Evolutionary conservation across 2,888 invertebrate species (phyloP), one percentile per base, ranked within the genome.

Genomic region (Drosophila borborema): DNA sequence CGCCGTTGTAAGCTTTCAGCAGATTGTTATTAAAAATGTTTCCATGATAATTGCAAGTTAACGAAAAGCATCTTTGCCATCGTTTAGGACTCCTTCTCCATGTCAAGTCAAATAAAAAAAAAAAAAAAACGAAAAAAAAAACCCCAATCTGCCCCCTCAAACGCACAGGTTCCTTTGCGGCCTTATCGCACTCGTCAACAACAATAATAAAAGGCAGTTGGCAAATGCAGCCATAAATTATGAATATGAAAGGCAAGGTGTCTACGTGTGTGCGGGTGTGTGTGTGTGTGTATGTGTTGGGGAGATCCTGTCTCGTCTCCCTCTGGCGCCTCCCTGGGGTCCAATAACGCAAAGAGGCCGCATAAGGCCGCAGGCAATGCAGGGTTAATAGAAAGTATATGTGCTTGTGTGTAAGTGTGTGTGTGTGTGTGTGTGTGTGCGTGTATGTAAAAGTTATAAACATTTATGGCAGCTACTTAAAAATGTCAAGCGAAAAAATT

Each of bases 381-480:
- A 60, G 70, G 82, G 86, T 85, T 89, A 89, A 89, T 87, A 89
- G 88, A 80, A 85, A 75, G 55, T 55, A 20, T 41, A 38, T 49
- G 20, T 45, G 51, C 43, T 28, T 64, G 40, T 67, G 46, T 45
- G 58, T n/a, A n/a, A n/a, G n/a, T n/a, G n/a, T n/a, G n/a, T n/a
- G n/a, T n/a, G n/a, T n/a, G n/a, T n/a, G n/a, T n/a, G n/a, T n/a
- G n/a, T n/a, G n/a, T 58, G 23, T 59, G 49, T 66, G 43, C 63
- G 51, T 65, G 60, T 67, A 72, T 56, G 61, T 68, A 66, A 73
- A 90, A 88, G 86, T 86, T 90, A 86, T 86, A 88, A 86, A 86
- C 90, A 89, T 86, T 86, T 90, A 86, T 86, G 90, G 86, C 90
- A 89, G 86, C 89, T 86, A 86, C 86, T 86, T 90, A 86, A 86